phyloP scores from a whole-genome alignment of 2,888 invertebrate genomes.

The Lissonota sp. region DNA sequence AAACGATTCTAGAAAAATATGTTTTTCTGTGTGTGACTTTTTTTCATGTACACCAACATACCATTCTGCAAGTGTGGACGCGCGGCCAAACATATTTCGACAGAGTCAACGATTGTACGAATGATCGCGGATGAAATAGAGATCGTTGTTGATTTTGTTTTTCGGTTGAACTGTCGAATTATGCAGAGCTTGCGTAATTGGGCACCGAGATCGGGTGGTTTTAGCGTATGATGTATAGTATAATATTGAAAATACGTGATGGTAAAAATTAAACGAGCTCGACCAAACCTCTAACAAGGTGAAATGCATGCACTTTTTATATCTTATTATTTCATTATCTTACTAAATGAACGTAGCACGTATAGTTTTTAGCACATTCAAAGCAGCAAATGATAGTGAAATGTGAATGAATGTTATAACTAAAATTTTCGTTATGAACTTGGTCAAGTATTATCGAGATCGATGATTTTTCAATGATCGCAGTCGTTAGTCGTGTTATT shows the following conservation, averaged over 20 bases:
- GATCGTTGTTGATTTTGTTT: slow-evolving; percentile 15
- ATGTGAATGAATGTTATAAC: slow-evolving; percentile 80
- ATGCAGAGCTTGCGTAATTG: slow-evolving; percentile 74
- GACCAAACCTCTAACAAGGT: slow-evolving; percentile 40
- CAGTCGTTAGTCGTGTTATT: slow-evolving; percentile 66
- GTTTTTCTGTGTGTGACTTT: slow-evolving; percentile 84
- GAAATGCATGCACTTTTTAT: slow-evolving; percentile 51
- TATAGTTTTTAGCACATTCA: slow-evolving; percentile 78
- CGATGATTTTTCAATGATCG: slow-evolving; percentile 32
- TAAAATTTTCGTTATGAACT: slow-evolving; percentile 79
- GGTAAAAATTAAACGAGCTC: slow-evolving; percentile 67
- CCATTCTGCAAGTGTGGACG: slow-evolving; percentile 86
- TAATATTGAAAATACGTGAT: slow-evolving; percentile 70
- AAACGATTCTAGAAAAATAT: slow-evolving; percentile 79
- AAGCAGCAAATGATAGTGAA: slow-evolving; percentile 83
- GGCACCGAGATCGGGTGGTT: slow-evolving; percentile 75
- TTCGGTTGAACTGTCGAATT: slow-evolving; percentile 73
- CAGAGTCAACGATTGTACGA: slow-evolving; percentile 44
- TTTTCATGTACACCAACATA: slow-evolving; percentile 88
- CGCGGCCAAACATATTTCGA: slow-evolving; percentile 80
- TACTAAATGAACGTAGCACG: slow-evolving; percentile 66
- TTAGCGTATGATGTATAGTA: slow-evolving; percentile 74
- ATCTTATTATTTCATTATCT: slow-evolving; percentile 23
- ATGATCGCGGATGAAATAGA: background rate
- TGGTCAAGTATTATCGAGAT: slow-evolving; percentile 80